Base-by-base conservation (phyloP, 1,140 invertebrate species). In the Thaumetopoea pityocampa region DNA sequence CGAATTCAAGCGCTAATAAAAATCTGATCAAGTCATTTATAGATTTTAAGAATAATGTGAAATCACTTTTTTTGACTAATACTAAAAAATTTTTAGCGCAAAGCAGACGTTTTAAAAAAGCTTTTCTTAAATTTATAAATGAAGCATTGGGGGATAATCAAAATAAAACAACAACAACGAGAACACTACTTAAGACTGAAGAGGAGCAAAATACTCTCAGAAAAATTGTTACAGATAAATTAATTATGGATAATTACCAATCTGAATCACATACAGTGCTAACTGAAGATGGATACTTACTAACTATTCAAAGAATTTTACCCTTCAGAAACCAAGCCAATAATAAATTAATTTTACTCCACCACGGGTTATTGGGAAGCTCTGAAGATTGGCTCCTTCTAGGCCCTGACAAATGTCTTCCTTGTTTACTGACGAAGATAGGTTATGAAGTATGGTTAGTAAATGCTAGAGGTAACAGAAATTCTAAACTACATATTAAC, bases 401-500 rank as follows among this genome's bases (percentile, higher is more conserved):
- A 24, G 88, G 88, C 23, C 88, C 88, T 18, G 74, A 87, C 15
- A 90, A 90, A 52, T 85, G 85, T 1, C 58, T 93, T 9, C 90
- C 84, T 1, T 90, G 87, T 54, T 57, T 87, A 26, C 53, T 92
- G 17, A 78, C 87, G 0, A 87, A 92, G 56, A 51, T 67, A 28
- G 89, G 89, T 5, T 92, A 89, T 43, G 91, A 93, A 55, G 90
- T 92, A 2, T 92, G 90, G 91, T 51, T 91, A 27, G 80, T 89
- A 2, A 92, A 92, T 62, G 82, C 83, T 8, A 74, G 91, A 38
- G 90, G 91, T 5, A 92, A 90, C 47, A 84, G 77, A 33, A 91
- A 91, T 55, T 89, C 88, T 0, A 79, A 70, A 32, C 67, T 69
- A 19, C 89, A 91, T 60, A 66, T 60, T 7, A 67, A 37, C 5